Conservation (phyloP, 2,797 vertebrate genomes). For the Phalanger gymnotis region DNA sequence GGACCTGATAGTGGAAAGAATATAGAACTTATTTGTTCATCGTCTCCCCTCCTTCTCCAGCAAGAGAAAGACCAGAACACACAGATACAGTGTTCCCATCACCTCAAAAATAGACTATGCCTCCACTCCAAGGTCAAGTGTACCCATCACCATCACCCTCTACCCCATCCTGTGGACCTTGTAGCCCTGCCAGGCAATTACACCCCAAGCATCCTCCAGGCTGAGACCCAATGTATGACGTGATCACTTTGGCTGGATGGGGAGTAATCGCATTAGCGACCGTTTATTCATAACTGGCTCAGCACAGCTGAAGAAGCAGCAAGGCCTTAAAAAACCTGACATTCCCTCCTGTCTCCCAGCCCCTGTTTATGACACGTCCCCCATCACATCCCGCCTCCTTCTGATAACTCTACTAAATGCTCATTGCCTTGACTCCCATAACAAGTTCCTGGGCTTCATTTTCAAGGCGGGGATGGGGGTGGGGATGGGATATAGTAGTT, state of each 20-base stretch:
- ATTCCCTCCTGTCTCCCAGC: neutral
- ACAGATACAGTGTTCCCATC: neutral
- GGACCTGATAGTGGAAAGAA: neutral
- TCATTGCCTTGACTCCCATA: neutral
- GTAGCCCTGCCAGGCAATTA: neutral
- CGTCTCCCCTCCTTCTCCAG: neutral
- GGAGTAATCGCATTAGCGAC: neutral
- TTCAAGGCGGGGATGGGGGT: neutral
- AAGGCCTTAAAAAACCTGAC: neutral
- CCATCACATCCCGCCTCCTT: neutral
- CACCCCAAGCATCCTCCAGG: neutral
- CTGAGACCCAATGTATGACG: too few relatives aligned
- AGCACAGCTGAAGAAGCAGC: neutral
- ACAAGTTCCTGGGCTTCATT: neutral
- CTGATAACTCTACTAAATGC: neutral
- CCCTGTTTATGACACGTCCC: neutral
- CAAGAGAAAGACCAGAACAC: neutral
- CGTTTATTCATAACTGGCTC: neutral
- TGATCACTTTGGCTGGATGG: neutral
- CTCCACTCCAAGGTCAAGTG: neutral
- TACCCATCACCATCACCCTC: neutral
- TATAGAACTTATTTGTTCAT: neutral
- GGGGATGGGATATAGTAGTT: neutral
- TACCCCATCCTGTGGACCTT: neutral
- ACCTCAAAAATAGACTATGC: neutral